Evolutionary conservation across 2,888 invertebrate species (phyloP).

Genomic region (Thereva nobilitata): DNA sequence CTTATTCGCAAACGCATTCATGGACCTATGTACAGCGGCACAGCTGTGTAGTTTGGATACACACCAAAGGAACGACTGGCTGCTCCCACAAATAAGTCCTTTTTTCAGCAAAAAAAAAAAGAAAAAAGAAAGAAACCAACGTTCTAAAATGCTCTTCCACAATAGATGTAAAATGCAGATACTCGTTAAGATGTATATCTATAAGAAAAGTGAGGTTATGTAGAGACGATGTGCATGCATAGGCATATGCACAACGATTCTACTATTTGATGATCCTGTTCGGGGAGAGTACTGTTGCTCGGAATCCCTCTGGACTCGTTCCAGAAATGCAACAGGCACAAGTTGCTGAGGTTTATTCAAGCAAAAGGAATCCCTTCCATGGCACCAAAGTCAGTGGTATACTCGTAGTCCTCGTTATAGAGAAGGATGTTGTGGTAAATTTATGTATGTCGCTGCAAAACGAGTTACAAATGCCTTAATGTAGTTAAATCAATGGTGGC

Average conservation of each 20-base stretch:
- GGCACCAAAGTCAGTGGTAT: constrained; percentile 27
- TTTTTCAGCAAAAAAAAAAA: neutral
- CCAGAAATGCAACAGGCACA: constrained; percentile 43
- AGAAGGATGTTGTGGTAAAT: constrained; percentile 29
- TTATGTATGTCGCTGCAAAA: constrained; percentile 44
- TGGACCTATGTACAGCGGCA: neutral
- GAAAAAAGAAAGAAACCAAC: constrained; percentile 18
- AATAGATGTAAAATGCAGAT: constrained; percentile 19
- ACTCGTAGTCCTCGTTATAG: constrained; percentile 23
- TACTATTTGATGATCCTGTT: constrained; percentile 35
- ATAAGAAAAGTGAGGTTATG: constrained; percentile 9
- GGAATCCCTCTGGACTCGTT: constrained; percentile 38
- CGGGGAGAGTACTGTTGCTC: constrained; percentile 20
- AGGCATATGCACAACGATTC: constrained; percentile 17
- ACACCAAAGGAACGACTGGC: constrained; percentile 16
- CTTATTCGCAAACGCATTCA: constrained; percentile 24
- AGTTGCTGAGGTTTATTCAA: constrained; percentile 51
- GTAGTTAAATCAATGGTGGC: constrained; percentile 55
- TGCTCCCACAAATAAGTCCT: constrained; percentile 30
- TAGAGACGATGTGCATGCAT: constrained; percentile 6
- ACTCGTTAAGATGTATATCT: neutral
- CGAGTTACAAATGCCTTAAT: constrained; percentile 56
- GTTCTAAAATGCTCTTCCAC: constrained; percentile 26
- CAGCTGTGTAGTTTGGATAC: constrained; percentile 7
- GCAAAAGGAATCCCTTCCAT: constrained; percentile 49